phyloP scores from a whole-genome alignment of 2,797 vertebrate genomes.

The Cichlasoma orientale region DNA sequence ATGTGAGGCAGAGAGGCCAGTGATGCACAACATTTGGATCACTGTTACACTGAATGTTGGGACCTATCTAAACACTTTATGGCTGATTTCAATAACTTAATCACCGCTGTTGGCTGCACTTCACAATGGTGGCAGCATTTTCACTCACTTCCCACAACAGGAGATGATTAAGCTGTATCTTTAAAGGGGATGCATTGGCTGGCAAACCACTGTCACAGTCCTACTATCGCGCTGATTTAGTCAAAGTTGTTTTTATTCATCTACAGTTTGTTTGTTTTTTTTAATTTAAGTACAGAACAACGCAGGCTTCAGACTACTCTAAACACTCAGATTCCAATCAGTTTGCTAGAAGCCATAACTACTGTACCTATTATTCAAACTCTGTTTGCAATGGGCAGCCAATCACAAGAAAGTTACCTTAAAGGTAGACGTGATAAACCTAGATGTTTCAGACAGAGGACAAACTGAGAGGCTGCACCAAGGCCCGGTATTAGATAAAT shows the following conservation, averaged over 20 bases:
- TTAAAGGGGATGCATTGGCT: neutral
- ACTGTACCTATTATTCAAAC: no score
- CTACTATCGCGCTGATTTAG: neutral
- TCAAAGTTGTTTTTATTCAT: no score
- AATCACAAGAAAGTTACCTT: neutral
- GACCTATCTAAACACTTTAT: neutral
- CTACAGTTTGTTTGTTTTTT: no score
- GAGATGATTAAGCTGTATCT: neutral
- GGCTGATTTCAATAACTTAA: constrained; percentile 5
- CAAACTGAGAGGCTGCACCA: neutral
- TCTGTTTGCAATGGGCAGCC: no score
- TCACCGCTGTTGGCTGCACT: neutral
- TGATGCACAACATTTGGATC: neutral
- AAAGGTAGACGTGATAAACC: neutral
- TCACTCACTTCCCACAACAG: neutral
- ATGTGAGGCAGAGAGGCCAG: neutral
- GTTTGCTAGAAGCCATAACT: no score
- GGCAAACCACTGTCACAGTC: neutral
- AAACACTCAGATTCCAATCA: no score
- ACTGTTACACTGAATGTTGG: neutral
- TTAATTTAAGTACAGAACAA: no score
- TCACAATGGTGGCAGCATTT: neutral
- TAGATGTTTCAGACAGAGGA: no score
- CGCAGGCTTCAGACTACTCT: no score
- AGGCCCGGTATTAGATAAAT: neutral